Evolutionary conservation across 2,797 vertebrate genomes (phyloP).

Genomic region (Euthynnus affinis): DNA sequence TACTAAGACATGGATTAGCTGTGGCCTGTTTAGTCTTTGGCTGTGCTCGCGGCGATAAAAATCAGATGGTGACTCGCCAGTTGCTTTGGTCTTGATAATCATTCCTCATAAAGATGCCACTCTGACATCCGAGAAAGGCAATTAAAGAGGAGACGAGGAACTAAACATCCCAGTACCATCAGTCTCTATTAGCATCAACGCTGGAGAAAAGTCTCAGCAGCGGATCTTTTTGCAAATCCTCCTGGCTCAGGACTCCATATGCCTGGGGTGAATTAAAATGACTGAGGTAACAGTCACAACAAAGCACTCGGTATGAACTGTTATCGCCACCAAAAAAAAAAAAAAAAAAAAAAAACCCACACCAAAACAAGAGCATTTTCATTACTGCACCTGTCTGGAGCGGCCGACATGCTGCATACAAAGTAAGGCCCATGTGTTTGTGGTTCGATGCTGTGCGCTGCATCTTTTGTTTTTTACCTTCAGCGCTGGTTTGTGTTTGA

Average conservation of each 20-base stretch:
- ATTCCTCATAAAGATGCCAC: conserved; percentile 55
- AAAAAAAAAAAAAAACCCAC: too few species aligned
- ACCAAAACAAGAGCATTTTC: background rate
- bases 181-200: conserved; percentile 46
- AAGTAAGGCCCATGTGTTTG: conserved; percentile 4
- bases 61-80: conserved; percentile 47
- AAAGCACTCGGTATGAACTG: conserved; percentile 1
- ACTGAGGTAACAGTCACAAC: conserved; percentile 12
- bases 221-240: conserved; percentile 39
- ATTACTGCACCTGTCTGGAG: conserved; percentile 27
- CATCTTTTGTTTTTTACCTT: conserved; percentile 6
- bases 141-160: conserved; percentile 53
- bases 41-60: conserved; percentile 12
- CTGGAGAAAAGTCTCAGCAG: conserved; percentile 12
- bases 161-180: conserved; percentile 57
- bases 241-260: conserved; percentile 7
- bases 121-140: conserved; percentile 63
- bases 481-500: conserved; percentile 25
- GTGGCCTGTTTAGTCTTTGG: conserved; percentile 11
- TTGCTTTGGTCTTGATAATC: conserved; percentile 50
- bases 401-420: background rate
- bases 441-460: background rate
- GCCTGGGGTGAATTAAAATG: conserved; percentile 53
- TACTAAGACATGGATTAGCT: conserved; percentile 44
- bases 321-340: background rate